These are phyloP conservation scores for Hippasteria phrygiana DNA, from an alignment of 53 echinoderm and acorn worm species.

Conservation along the genomic window DNA sequence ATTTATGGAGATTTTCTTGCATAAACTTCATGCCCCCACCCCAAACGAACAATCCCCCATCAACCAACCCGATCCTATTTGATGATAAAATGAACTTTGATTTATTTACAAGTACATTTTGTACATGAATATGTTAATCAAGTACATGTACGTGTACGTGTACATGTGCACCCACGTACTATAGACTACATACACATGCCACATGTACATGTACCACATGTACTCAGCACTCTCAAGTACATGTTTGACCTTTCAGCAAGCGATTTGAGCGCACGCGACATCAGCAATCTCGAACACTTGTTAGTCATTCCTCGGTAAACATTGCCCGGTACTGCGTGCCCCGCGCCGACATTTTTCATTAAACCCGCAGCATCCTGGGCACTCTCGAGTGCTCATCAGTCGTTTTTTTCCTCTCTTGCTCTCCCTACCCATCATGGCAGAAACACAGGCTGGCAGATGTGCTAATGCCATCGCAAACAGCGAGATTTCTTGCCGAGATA, in stretches of 20 bases:
- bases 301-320: conserved; percentile 61
- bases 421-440: not conserved
- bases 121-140: too few relatives aligned
- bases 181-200: not conserved
- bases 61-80: too few relatives aligned
- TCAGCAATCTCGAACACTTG: conserved; percentile 51
- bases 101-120: too few relatives aligned
- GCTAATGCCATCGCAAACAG: conserved; percentile 5
- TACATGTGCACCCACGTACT: not conserved
- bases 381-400: conserved; percentile 41
- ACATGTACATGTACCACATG: not conserved
- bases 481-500: not conserved
- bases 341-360: conserved; percentile 24
- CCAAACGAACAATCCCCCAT: too few relatives aligned
- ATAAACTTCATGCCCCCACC: too few relatives aligned
- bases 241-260: conserved; percentile 25
- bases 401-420: not conserved
- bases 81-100: too few relatives aligned
- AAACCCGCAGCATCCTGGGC: not conserved
- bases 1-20: too few relatives aligned
- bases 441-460: conserved; percentile 3
- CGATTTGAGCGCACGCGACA: not conserved
- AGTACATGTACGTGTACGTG: too few relatives aligned
- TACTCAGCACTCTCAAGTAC: not conserved
- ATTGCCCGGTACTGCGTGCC: conserved; percentile 19